These are phyloP conservation scores for Parus major DNA, from an alignment of 2,113 vertebrate genomes.

Conservation along the genomic window DNA sequence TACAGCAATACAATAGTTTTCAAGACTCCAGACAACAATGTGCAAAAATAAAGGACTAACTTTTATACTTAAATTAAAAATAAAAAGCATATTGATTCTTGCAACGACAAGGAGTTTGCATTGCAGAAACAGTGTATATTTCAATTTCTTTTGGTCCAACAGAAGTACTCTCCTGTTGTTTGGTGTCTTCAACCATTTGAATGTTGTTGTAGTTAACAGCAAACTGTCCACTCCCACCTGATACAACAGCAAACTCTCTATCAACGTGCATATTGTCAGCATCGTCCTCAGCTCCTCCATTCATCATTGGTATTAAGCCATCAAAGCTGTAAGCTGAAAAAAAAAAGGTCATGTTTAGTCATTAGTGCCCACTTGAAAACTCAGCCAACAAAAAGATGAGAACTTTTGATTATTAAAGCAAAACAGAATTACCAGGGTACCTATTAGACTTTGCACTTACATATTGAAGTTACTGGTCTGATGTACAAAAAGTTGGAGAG, in stretches of 20 bases:
- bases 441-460: background rate
- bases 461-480: background rate
- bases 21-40: constrained; percentile 59
- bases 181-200: constrained; percentile 82
- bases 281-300: constrained; percentile 75
- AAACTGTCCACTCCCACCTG: constrained; percentile 93
- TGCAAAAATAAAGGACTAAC: constrained; percentile 42
- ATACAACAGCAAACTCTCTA: constrained; percentile 75
- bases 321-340: constrained; percentile 69
- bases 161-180: constrained; percentile 79
- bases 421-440: background rate
- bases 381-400: background rate
- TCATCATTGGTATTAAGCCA: constrained; percentile 56
- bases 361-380: background rate
- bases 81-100: constrained; percentile 93
- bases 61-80: constrained; percentile 76
- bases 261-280: constrained; percentile 86
- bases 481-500: background rate
- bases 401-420: background rate
- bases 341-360: background rate
- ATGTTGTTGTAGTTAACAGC: constrained; percentile 84
- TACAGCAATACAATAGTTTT: constrained; percentile 51
- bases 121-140: constrained; percentile 93
- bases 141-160: constrained; percentile 89
- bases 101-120: constrained; percentile 96